Evolutionary conservation across 1,140 invertebrate species (phyloP), one percentile per base, ranked within the genome.

Genomic region (Dufourea novaeangliae): DNA sequence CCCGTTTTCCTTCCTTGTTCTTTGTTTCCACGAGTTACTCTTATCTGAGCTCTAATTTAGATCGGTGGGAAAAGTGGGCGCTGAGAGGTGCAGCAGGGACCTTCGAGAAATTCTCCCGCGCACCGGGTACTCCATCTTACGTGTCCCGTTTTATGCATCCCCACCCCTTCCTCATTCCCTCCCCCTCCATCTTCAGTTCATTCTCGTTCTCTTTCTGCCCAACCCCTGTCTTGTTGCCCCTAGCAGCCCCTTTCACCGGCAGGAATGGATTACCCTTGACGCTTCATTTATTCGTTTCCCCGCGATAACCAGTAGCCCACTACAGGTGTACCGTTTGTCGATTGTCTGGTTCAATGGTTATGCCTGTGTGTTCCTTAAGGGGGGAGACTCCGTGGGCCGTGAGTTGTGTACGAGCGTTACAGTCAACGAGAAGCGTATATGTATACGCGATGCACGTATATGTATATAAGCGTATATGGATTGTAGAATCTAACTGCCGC

Each of bases 41-140:
- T 54, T 34, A 68, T 50, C 54, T 52, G 74, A 83, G 71, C 79
- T 83, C 74, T 83, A 86, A 86, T 87, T 87, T 85, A 87, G 85
- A 86, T 85, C 79, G 82, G 75, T 81, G 72, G 56, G 34, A 20
- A 29, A 79, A 56, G 37, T 59, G 46, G 44, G 32, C 34, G 41
- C 32, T 41, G 34, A 27, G 27, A 20, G 20, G 39, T 29, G 50
- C 37, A 14, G 10, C 25, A 11, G 14, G 62, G 22, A 56, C 66
- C 70, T 78, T 29, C 39, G 75, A 86, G 83, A 85, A 86, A 82
- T 85, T 80, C 63, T 79, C 74, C 52, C 62, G 67, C 73, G 39
- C 72, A 73, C 37, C 68, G 22, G 34, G 20, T 41, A 66, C 61
- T 81, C 64, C 68, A 84, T 80, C 67, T 76, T 75, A 39, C 68